These are phyloP conservation scores for Hormaphis cornu DNA, from an alignment of 1,140 invertebrate species.

Conservation along the genomic window DNA sequence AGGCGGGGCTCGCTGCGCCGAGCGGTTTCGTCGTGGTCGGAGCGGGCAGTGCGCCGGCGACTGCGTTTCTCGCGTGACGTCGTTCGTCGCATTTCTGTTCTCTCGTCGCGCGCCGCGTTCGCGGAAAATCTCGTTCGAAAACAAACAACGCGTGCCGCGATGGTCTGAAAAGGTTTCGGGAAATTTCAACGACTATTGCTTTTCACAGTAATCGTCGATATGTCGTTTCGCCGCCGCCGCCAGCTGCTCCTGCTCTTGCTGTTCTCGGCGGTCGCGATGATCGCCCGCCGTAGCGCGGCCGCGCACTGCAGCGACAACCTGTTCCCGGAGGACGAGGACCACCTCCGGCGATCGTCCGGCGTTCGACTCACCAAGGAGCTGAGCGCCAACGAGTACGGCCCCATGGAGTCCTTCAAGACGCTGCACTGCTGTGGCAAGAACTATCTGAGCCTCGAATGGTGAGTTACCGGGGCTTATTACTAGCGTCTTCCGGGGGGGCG, in stretches of 20 bases:
- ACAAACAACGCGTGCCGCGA: too few relatives aligned
- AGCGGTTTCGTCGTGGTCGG: too few relatives aligned
- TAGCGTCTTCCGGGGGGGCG: too few relatives aligned
- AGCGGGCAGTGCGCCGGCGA: too few relatives aligned
- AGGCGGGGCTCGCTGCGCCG: too few relatives aligned
- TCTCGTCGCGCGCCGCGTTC: too few relatives aligned
- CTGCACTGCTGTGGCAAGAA: constrained; percentile 63
- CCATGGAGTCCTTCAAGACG: constrained; percentile 58
- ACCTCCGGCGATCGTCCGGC: background rate
- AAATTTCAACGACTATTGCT: too few relatives aligned
- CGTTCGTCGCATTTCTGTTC: too few relatives aligned
- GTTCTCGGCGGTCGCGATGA: background rate
- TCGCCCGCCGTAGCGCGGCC: background rate
- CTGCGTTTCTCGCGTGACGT: too few relatives aligned
- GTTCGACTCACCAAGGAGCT: constrained; percentile 57
- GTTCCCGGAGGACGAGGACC: background rate
- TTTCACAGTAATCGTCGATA: background rate
- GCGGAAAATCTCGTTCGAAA: too few relatives aligned
- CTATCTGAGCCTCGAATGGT: constrained; percentile 68
- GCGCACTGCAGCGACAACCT: constrained; percentile 1
- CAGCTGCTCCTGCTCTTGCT: background rate
- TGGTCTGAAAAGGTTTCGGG: too few relatives aligned
- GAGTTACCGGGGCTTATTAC: constrained; percentile 42
- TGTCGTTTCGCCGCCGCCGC: too few relatives aligned
- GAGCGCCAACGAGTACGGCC: constrained; percentile 53